A percentile compares a stretch with the other conserved stretches of the same genome.
Evolutionary conservation across 2,888 invertebrate genomes (phyloP).

Genomic region (Bedellia somnulentella): DNA sequence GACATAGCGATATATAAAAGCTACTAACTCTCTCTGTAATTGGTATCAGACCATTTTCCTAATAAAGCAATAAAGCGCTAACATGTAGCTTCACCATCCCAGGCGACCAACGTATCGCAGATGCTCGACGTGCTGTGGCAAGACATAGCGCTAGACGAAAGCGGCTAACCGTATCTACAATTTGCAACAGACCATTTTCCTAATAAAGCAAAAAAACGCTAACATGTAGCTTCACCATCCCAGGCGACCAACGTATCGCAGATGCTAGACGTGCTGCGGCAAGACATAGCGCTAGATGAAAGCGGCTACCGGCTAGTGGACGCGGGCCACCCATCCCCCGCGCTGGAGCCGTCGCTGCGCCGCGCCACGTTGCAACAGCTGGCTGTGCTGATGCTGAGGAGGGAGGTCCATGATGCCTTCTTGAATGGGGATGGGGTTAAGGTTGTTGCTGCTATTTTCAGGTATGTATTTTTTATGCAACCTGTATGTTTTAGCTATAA

Average conservation of each 20-base stretch:
- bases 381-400: constrained; percentile 67
- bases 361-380: constrained; percentile 70
- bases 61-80: too few species aligned
- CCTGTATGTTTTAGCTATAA: too few species aligned
- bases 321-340: constrained; percentile 17
- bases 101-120: constrained; percentile 35
- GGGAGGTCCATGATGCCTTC: constrained; percentile 62
- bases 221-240: too few species aligned
- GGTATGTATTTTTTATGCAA: constrained; percentile 23
- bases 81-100: too few species aligned
- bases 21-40: too few species aligned
- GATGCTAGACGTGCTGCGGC: constrained; percentile 43
- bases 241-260: constrained; percentile 36
- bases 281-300: constrained; percentile 34
- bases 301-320: constrained; percentile 20
- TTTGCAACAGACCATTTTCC: too few species aligned
- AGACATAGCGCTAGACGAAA: constrained; percentile 32
- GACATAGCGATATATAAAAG: constrained; percentile 33
- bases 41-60: too few species aligned
- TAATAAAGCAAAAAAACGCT: too few species aligned
- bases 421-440: constrained; percentile 58
- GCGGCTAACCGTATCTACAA: constrained; percentile 21
- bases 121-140: constrained; percentile 46
- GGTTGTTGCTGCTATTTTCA: constrained; percentile 35
- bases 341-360: constrained; percentile 66